phyloP scores from a whole-genome alignment of 2,113 vertebrate species.

The Dicaeum eximium region DNA sequence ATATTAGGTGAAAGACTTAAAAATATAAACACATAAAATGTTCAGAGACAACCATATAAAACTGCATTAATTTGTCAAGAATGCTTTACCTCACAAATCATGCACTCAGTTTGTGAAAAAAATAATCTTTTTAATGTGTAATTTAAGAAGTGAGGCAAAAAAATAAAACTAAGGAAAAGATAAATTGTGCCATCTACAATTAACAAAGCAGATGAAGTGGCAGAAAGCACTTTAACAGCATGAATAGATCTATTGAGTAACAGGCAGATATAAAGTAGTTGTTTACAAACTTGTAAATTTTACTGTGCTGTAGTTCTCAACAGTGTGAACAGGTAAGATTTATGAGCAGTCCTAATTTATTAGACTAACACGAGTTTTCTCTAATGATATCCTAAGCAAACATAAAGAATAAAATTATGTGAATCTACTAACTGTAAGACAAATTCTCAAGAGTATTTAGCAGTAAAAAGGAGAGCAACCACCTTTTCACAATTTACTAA shows the following conservation, averaged over 20 bases:
- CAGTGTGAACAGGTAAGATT: neutral
- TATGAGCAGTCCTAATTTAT: neutral
- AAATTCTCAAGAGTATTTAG: neutral
- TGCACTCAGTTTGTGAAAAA: neutral
- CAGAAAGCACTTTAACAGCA: neutral
- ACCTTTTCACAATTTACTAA: neutral
- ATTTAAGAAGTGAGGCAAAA: neutral
- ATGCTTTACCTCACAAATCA: neutral
- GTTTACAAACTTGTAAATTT: neutral
- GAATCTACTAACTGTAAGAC: neutral
- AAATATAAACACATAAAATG: conserved; percentile 36
- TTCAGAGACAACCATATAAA: neutral
- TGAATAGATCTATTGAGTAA: neutral
- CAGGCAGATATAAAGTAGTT: neutral
- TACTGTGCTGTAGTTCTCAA: neutral
- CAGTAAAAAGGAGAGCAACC: neutral
- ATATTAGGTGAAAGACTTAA: conserved; percentile 1
- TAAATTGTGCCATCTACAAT: neutral
- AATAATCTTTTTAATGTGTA: neutral
- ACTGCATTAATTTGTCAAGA: conserved; percentile 37
- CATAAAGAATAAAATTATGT: neutral
- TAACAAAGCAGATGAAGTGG: neutral
- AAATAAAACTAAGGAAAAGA: neutral
- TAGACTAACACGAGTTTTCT: neutral
- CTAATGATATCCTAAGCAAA: neutral